phyloP scores from a whole-genome alignment of 2,888 invertebrate genomes.

The Amaurobius ferox region DNA sequence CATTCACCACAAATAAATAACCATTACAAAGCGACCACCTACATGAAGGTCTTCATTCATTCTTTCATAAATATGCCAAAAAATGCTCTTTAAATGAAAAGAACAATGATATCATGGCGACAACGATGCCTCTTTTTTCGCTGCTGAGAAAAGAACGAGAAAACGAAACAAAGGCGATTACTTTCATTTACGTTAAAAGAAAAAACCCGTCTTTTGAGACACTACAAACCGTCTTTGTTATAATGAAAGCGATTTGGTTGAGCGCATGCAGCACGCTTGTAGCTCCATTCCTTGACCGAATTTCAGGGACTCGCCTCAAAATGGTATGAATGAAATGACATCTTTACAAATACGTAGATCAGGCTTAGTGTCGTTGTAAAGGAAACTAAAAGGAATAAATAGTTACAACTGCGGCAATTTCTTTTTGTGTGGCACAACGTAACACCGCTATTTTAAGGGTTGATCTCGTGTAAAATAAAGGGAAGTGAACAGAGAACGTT shows the following conservation, averaged over 20 bases:
- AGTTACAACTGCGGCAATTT: no score
- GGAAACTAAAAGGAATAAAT: background rate
- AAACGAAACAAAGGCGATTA: background rate
- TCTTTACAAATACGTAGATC: background rate
- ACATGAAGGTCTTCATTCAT: background rate
- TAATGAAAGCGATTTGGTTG: background rate
- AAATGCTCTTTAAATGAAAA: background rate
- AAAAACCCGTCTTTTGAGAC: background rate
- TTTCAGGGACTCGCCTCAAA: background rate
- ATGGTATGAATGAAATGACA: constrained; percentile 14
- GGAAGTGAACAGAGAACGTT: no score
- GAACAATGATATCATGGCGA: background rate
- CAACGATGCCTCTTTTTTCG: background rate
- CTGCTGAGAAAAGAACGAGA: background rate
- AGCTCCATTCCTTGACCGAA: constrained; percentile 13
- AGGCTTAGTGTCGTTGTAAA: background rate
- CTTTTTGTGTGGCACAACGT: no score
- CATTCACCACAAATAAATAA: background rate
- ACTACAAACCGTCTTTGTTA: background rate
- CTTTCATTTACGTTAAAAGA: background rate
- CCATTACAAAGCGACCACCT: background rate
- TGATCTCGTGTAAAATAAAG: no score
- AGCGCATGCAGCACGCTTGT: background rate
- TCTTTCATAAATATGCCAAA: background rate
- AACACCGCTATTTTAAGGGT: no score